phyloP scores from a whole-genome alignment of 30 jellyfish, hydroid and myxozoan species.

The Catostylus mosaicus region DNA sequence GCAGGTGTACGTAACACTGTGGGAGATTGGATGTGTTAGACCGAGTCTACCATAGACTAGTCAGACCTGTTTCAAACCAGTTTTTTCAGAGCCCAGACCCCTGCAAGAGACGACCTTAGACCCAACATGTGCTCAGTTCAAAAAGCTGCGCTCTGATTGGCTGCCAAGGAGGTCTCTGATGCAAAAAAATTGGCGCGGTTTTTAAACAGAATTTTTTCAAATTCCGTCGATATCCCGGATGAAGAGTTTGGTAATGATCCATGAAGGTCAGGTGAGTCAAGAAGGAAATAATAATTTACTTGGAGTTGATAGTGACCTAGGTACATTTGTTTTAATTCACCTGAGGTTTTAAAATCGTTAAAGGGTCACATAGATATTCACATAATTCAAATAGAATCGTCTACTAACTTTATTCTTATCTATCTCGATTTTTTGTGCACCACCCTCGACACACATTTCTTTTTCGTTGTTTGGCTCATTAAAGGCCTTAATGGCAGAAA shows the following conservation, averaged over 20 bases:
- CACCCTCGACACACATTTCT: too few relatives aligned
- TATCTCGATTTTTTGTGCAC: too few relatives aligned
- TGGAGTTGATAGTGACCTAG: neutral
- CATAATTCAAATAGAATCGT: too few relatives aligned
- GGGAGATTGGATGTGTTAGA: slow-evolving; percentile 7
- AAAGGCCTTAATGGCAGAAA: too few relatives aligned
- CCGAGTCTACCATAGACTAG: slow-evolving; percentile 54
- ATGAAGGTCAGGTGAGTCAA: too few relatives aligned
- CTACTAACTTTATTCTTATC: too few relatives aligned
- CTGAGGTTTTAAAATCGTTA: neutral
- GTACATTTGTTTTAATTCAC: neutral
- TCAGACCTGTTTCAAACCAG: slow-evolving; percentile 44
- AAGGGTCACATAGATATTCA: too few relatives aligned
- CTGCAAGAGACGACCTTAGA: slow-evolving; percentile 4
- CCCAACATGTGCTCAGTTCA: neutral
- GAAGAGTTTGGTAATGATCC: neutral
- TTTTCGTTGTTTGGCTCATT: too few relatives aligned
- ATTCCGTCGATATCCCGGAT: neutral
- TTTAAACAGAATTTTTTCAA: neutral
- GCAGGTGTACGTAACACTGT: neutral
- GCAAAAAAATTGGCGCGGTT: neutral
- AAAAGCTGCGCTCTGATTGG: neutral
- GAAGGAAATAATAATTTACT: too few relatives aligned
- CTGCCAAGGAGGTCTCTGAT: neutral
- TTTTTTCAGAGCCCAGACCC: slow-evolving; percentile 1